Base-by-base conservation (phyloP, 2,888 invertebrate genomes). In the Nomada hirtipes region DNA sequence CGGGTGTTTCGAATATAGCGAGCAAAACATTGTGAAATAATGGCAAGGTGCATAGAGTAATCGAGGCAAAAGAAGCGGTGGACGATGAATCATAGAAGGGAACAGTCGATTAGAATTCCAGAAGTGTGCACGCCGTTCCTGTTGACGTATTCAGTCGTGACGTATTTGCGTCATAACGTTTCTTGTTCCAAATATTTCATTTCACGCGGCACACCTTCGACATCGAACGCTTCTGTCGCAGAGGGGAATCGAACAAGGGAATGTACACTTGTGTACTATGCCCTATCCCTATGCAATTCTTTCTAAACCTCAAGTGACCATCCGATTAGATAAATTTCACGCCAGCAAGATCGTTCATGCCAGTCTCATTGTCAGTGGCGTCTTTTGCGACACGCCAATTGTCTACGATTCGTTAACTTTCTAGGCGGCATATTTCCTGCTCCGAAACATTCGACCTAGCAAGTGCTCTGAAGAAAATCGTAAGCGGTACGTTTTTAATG, bases 361-460 rank as follows among this genome's bases (percentile, higher is more conserved):
- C 23, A 23, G 23, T 23, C 23, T 23, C 23, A 23, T 23, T 23
- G 23, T 23, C 23, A 23, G 23, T 1, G 23, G 23, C 23, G 23
- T 23, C 72, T 64, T 83, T 88, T 83, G 82, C 87, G 80, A 88
- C 85, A 88, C 79, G 73, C 79, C 88, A 79, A 89, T 89, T 87
- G 83, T 89, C 89, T 84, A 89, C 89, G 89, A 78, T 68, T 81
- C 78, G 78, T 65, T 89, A 84, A 81, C 81, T 89, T 89, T 89
- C 82, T 87, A 87, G 89, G 89, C 83, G 87, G 79, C 81, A 75
- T 67, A 74, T 88, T 88, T 89, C 83, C 88, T 87, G 86, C 64
- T 79, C 52, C 42, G 65, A 26, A 63, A 68, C 53, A 61, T 65
- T 52, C 29, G 20, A 15, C 55, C 50, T 15, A 57, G n/a, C 44